phyloP scores from a whole-genome alignment of 2,888 invertebrate species.

The Galeopsomyia nigrocyanea region DNA sequence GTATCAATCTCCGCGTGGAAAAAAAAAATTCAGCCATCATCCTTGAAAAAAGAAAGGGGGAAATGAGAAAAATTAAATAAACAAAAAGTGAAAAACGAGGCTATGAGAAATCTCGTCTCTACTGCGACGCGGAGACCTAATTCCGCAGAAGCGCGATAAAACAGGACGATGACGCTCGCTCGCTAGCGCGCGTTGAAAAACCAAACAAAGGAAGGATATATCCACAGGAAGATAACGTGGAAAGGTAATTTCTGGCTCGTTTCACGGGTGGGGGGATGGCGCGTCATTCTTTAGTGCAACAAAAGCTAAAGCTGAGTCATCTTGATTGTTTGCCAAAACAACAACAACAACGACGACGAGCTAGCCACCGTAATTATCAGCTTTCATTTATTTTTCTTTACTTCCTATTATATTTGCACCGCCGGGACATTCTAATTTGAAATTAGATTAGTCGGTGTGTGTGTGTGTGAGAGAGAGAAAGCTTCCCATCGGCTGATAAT shows the following conservation, averaged over 20 bases:
- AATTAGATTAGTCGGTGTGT: constrained; percentile 53
- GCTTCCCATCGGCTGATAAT: constrained; percentile 52
- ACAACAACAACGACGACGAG: too few relatives aligned
- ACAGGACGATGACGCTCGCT: neutral
- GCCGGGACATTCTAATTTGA: constrained; percentile 52
- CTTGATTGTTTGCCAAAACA: too few relatives aligned
- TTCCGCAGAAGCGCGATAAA: too few relatives aligned
- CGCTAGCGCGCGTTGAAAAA: neutral
- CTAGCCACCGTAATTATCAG: too few relatives aligned
- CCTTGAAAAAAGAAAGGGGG: too few relatives aligned
- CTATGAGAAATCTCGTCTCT: neutral
- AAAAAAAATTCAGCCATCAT: too few relatives aligned
- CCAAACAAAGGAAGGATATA: neutral
- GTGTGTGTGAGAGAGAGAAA: neutral
- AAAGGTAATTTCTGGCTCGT: constrained; percentile 26
- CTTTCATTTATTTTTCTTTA: too few relatives aligned
- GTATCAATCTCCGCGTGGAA: too few relatives aligned
- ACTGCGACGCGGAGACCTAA: too few relatives aligned
- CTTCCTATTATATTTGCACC: constrained; percentile 46
- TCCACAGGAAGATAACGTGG: neutral
- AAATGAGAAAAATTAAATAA: too few relatives aligned
- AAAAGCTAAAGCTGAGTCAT: too few relatives aligned
- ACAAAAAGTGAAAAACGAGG: neutral
- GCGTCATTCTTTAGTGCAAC: constrained; percentile 22
- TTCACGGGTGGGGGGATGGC: constrained; percentile 11